Evolutionary conservation across 1,140 invertebrate species (phyloP).

Genomic region (Lanistes nyassanus): DNA sequence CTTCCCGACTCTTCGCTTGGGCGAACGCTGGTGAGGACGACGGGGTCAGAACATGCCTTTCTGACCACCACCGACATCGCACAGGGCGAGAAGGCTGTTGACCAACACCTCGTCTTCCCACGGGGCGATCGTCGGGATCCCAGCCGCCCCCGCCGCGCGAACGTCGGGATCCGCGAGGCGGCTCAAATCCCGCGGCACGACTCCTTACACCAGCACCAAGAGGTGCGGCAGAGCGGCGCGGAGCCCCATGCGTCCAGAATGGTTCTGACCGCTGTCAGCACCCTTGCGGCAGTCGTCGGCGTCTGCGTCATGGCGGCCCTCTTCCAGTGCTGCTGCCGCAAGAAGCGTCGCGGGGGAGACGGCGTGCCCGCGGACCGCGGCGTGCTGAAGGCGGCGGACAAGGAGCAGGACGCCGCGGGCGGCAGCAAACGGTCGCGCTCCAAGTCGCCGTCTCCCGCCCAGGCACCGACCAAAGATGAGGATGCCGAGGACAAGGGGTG

Average conservation of each 20-base stretch:
- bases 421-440: constrained; percentile 2
- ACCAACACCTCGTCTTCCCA: too few relatives aligned
- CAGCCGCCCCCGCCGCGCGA: too few relatives aligned
- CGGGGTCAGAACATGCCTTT: too few relatives aligned
- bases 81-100: too few relatives aligned
- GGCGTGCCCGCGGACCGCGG: constrained; percentile 14
- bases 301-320: constrained; percentile 46
- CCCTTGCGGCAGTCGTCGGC: constrained; percentile 40
- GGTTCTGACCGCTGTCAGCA: constrained; percentile 30
- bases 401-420: not conserved
- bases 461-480: not conserved
- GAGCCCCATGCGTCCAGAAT: constrained; percentile 14
- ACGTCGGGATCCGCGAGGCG: too few relatives aligned
- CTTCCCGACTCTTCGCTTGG: too few relatives aligned
- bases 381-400: constrained; percentile 11
- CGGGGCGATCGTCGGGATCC: too few relatives aligned
- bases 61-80: too few relatives aligned
- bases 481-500: constrained; percentile 10
- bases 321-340: constrained; percentile 54
- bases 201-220: not conserved
- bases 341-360: constrained; percentile 21
- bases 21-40: too few relatives aligned
- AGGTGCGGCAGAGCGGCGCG: not conserved
- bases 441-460: constrained; percentile 7
- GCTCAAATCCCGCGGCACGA: too few relatives aligned